Evolutionary conservation across 2,797 vertebrate genomes (phyloP).

Genomic region (Centropyge bicolor): DNA sequence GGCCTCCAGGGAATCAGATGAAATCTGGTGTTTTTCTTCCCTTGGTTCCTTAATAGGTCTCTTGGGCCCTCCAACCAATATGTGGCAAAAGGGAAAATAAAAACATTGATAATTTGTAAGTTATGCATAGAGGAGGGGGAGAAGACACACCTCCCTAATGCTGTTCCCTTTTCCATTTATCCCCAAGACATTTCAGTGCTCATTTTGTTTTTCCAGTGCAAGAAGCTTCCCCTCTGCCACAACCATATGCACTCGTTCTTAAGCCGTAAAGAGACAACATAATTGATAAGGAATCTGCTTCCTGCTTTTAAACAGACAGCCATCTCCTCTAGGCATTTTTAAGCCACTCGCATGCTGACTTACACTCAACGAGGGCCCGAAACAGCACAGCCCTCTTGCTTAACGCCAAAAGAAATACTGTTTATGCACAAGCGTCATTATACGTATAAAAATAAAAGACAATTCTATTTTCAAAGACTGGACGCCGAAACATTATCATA

Average conservation of each 20-base stretch:
- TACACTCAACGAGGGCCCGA: conserved; percentile 4
- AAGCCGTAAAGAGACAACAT: conserved; percentile 24
- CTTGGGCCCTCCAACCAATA: conserved; percentile 80
- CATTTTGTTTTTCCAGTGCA: conserved; percentile 63
- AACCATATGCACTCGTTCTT: conserved; percentile 45
- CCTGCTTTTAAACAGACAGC: conserved; percentile 38
- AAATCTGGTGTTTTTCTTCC: conserved; percentile 89
- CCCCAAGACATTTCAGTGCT: conserved; percentile 60
- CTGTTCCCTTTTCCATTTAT: conserved; percentile 60
- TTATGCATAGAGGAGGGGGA: conserved; percentile 59
- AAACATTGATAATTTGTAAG: conserved; percentile 83
- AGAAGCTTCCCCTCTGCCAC: conserved; percentile 34
- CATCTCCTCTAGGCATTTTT: conserved; percentile 18
- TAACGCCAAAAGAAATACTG: conserved; percentile 12
- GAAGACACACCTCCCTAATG: conserved; percentile 62
- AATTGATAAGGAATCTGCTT: conserved; percentile 49
- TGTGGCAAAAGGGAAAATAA: conserved; percentile 81
- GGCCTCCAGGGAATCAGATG: conserved; percentile 78
- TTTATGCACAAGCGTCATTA: conserved; percentile 8
- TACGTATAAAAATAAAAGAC: conserved; percentile 2
- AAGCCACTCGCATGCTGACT: conserved; percentile 20
- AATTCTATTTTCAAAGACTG: neutral
- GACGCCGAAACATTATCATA: conserved; percentile 14
- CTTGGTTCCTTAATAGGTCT: conserved; percentile 87
- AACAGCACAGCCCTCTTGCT: conserved; percentile 8